A percentile compares a stretch with the other conserved stretches of the same genome.
These are phyloP conservation scores for Aplidium turbinatum DNA, from an alignment of 23 tunicate genomes.

Conservation along the genomic window DNA sequence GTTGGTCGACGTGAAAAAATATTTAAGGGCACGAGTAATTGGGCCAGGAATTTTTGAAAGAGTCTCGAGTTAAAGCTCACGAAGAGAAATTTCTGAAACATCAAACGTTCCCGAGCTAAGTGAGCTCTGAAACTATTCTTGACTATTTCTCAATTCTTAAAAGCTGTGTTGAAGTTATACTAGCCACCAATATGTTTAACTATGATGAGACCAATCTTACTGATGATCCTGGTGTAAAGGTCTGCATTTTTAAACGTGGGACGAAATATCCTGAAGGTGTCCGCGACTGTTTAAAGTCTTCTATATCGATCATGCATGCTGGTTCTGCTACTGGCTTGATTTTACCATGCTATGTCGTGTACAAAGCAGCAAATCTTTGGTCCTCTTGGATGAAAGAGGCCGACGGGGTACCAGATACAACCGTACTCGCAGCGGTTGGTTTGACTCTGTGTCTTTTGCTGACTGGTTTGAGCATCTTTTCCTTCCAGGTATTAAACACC, in stretches of 20 bases:
- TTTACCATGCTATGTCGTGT: constrained; percentile 14
- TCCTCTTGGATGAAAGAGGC: constrained; percentile 29
- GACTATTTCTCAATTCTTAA: too few species aligned
- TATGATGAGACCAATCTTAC: constrained; percentile 12
- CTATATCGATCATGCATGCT: constrained; percentile 1
- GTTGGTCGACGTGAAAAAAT: too few species aligned
- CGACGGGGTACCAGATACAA: constrained; percentile 30
- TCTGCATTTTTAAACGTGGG: constrained; percentile 20
- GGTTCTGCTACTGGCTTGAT: constrained; percentile 11
- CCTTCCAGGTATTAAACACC: constrained; percentile 1
- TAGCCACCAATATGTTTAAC: constrained; percentile 11
- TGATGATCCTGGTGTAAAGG: constrained; percentile 14
- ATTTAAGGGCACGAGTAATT: too few species aligned
- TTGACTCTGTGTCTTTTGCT: constrained; percentile 11
- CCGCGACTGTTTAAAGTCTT: constrained; percentile 7
- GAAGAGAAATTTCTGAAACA: too few species aligned
- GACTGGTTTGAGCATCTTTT: constrained; percentile 26
- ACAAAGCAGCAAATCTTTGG: constrained; percentile 38
- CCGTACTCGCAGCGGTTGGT: constrained; percentile 33
- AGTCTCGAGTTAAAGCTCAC: too few species aligned
- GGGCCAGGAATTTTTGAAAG: too few species aligned
- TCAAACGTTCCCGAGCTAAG: too few species aligned
- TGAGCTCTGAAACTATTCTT: too few species aligned
- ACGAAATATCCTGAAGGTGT: constrained; percentile 13
- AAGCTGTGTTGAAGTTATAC: constrained; percentile 3